phyloP scores from a whole-genome alignment of 1,140 invertebrate genomes.

The Drosophila pallidifrons region DNA sequence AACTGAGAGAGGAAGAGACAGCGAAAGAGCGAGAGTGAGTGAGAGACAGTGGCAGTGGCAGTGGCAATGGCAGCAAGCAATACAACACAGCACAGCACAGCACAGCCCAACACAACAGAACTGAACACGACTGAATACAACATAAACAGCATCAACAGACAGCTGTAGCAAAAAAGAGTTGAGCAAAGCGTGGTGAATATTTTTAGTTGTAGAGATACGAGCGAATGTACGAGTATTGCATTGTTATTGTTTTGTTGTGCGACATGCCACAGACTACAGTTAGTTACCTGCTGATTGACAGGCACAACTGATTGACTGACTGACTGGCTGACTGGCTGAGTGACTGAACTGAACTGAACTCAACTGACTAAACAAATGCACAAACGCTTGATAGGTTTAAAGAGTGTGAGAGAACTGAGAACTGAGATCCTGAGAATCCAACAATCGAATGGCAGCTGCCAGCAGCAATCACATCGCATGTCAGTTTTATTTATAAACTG shows the following conservation, averaged over 20 bases:
- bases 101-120: conserved; percentile 16
- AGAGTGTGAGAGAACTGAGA: neutral
- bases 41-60: conserved; percentile 20
- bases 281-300: conserved; percentile 70
- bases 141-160: conserved; percentile 23
- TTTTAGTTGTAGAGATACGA: conserved; percentile 20
- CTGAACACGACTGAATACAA: conserved; percentile 8
- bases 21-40: conserved; percentile 36
- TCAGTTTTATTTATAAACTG: conserved; percentile 82
- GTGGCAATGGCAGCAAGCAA: conserved; percentile 21
- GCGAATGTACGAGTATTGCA: conserved; percentile 8
- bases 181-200: conserved; percentile 73
- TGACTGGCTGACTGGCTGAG: conserved; percentile 35
- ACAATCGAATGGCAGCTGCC: conserved; percentile 73
- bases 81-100: conserved; percentile 11
- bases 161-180: conserved; percentile 69
- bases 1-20: conserved; percentile 30
- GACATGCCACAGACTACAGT: conserved; percentile 39
- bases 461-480: conserved; percentile 65
- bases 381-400: conserved; percentile 11
- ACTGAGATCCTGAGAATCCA: conserved; percentile 44
- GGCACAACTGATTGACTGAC: conserved; percentile 49
- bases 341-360: conserved; percentile 40
- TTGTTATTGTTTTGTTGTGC: conserved; percentile 51
- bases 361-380: conserved; percentile 46